Percentiles rank a stretch among this genome's conserved stretches.
Conservation (phyloP, 2,113 vertebrate species). For the Poeciliopsis retropinna region DNA sequence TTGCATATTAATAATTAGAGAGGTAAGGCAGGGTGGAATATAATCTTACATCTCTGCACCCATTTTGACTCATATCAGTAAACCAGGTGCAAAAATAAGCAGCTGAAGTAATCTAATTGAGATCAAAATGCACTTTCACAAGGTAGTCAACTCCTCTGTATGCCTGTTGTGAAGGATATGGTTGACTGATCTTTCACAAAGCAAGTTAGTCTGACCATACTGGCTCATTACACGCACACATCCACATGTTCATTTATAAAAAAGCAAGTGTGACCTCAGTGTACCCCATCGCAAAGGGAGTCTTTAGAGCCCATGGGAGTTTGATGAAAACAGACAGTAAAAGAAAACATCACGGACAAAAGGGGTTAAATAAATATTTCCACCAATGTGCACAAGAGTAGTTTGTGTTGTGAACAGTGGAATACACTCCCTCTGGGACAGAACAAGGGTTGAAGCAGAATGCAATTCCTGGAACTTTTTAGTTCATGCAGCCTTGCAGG, state of each 20-base stretch:
- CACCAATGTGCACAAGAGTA: conserved; percentile 53
- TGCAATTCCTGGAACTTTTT: conserved; percentile 34
- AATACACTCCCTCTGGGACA: conserved; percentile 58
- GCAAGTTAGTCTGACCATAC: conserved; percentile 44
- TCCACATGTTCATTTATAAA: conserved; percentile 49
- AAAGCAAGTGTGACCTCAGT: conserved; percentile 49
- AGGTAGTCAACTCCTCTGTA: conserved; percentile 44
- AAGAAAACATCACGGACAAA: conserved; percentile 55
- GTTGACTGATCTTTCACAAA: conserved; percentile 68
- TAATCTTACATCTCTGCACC: background rate
- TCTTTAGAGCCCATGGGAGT: conserved; percentile 63
- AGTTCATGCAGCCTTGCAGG: conserved; percentile 20
- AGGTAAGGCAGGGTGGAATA: conserved; percentile 1
- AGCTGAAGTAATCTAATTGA: conserved; percentile 44
- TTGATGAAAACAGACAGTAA: conserved; percentile 64
- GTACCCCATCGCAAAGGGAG: conserved; percentile 56
- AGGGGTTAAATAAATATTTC: conserved; percentile 63
- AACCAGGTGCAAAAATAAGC: conserved; percentile 26
- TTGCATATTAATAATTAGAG: conserved; percentile 8
- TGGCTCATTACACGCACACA: conserved; percentile 39
- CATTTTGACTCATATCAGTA: conserved; percentile 27
- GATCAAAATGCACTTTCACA: conserved; percentile 50
- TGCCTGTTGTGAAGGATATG: conserved; percentile 47
- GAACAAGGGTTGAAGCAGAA: conserved; percentile 42
- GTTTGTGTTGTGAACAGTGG: conserved; percentile 64